These are phyloP conservation scores for Coleophora deauratella DNA, from an alignment of 2,888 invertebrate genomes.

Conservation along the genomic window DNA sequence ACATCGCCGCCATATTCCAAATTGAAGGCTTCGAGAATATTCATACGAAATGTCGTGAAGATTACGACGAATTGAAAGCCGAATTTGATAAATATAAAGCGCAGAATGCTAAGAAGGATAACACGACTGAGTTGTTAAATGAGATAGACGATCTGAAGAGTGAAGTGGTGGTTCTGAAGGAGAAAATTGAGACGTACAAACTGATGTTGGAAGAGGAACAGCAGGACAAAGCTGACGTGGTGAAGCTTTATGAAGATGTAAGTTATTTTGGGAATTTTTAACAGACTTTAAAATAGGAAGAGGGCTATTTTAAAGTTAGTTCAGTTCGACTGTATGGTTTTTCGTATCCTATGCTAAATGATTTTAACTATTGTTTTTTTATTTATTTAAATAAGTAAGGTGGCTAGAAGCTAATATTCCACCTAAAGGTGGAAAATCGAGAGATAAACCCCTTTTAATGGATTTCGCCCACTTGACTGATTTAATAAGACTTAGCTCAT, in stretches of 20 bases:
- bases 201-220: constrained; percentile 78
- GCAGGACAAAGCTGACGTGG: constrained; percentile 73
- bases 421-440: no score
- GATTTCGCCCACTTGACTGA: no score
- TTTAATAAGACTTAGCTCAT: no score
- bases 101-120: constrained; percentile 37
- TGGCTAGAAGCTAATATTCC: no score
- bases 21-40: constrained; percentile 50
- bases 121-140: constrained; percentile 33
- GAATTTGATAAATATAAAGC: constrained; percentile 80
- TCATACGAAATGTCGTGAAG: constrained; percentile 77
- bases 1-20: constrained; percentile 71
- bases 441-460: no score
- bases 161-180: constrained; percentile 78
- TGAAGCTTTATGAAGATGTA: constrained; percentile 74
- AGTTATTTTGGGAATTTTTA: neutral
- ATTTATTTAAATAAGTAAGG: no score
- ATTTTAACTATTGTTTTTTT: no score
- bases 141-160: constrained; percentile 67
- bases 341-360: no score
- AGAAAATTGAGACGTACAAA: constrained; percentile 77
- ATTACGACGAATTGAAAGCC: constrained; percentile 74
- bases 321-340: no score
- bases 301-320: no score
- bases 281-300: no score